Conservation (phyloP, 2,797 vertebrate genomes). For the Carduelis carduelis region DNA sequence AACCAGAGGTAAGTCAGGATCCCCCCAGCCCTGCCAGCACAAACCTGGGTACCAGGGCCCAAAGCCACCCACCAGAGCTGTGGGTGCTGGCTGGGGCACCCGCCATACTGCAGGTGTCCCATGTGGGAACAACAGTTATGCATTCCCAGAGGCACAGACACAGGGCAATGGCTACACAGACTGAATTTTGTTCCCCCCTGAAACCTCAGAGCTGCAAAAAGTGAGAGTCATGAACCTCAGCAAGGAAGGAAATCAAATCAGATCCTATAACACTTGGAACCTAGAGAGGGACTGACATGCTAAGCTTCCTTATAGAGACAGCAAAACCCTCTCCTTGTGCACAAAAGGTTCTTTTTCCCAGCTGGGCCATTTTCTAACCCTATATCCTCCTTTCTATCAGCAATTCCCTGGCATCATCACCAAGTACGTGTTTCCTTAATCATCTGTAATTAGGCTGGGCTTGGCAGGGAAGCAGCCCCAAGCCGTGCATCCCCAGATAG, state of each 20-base stretch:
- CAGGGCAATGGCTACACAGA: background rate
- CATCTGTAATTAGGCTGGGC: background rate
- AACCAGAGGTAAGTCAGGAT: background rate
- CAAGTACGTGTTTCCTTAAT: background rate
- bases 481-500: slow-evolving; percentile 20
- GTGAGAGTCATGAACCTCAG: background rate
- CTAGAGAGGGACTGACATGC: background rate
- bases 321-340: background rate
- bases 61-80: background rate
- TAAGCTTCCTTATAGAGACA: background rate
- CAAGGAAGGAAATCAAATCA: background rate
- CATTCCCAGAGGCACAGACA: background rate
- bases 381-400: slow-evolving; percentile 20
- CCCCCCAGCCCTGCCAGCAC: background rate
- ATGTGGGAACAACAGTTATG: rapidly evolving
- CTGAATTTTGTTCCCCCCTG: background rate
- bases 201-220: background rate
- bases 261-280: background rate
- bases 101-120: background rate
- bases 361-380: background rate
- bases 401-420: slow-evolving; percentile 7
- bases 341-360: background rate
- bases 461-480: slow-evolving; percentile 20
- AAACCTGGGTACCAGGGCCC: background rate
- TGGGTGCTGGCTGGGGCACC: background rate